phyloP scores from a whole-genome alignment of 2,113 vertebrate species.

The Pedionomus torquatus region DNA sequence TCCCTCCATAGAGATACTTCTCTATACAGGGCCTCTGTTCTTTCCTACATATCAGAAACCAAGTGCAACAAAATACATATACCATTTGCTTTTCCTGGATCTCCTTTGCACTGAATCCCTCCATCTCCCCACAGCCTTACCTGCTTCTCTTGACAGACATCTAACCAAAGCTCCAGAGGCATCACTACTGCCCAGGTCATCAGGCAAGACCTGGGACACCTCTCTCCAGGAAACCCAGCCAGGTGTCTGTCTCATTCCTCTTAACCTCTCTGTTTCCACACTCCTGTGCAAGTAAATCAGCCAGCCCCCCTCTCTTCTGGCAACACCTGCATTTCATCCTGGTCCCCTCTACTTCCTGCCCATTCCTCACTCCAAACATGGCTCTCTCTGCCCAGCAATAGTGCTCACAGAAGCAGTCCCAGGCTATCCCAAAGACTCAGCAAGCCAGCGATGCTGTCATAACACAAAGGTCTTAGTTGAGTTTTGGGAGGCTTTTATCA shows the following conservation, averaged over 20 bases:
- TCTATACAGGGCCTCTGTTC: not conserved
- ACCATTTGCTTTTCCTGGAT: not conserved
- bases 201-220: fast-evolving
- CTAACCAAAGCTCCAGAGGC: not conserved
- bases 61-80: fast-evolving
- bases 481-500: not conserved
- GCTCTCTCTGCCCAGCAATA: not conserved
- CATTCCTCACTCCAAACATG: not conserved
- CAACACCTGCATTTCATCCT: not conserved
- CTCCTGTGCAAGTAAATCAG: not conserved
- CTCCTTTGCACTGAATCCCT: not conserved
- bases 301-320: not conserved
- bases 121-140: not conserved
- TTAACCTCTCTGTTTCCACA: not conserved
- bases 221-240: fast-evolving
- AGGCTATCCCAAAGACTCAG: not conserved
- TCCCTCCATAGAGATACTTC: not conserved
- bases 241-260: fast-evolving
- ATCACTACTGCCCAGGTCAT: not conserved
- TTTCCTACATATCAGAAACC: not conserved
- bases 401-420: not conserved
- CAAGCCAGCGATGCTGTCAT: fast-evolving
- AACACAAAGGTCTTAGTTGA: not conserved
- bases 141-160: not conserved
- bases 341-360: not conserved